These are phyloP conservation scores for Notothenia rossii DNA, from an alignment of 2,113 vertebrate genomes.

Conservation along the genomic window DNA sequence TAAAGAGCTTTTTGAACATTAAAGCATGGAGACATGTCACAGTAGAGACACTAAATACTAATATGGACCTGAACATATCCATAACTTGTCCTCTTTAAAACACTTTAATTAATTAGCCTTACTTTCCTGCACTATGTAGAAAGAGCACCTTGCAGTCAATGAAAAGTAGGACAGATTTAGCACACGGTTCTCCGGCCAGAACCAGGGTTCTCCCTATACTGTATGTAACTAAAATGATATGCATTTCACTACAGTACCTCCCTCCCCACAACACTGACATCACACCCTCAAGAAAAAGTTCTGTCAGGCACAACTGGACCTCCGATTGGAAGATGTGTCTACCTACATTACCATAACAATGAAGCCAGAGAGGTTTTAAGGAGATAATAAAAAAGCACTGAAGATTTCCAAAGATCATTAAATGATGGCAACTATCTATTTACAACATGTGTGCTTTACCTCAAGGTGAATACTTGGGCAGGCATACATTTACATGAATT, in stretches of 20 bases:
- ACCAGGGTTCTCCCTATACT: conserved; percentile 1
- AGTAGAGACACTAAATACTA: too few relatives aligned
- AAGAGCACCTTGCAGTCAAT: not conserved
- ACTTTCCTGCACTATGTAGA: too few relatives aligned
- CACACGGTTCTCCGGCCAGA: not conserved
- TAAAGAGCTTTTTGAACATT: too few relatives aligned
- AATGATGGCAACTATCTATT: conserved; percentile 81
- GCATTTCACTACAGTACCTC: conserved; percentile 51
- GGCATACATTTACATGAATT: conserved; percentile 86
- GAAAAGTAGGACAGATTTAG: too few relatives aligned
- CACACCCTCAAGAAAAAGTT: conserved; percentile 51
- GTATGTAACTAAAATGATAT: conserved; percentile 46
- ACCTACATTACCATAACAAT: conserved; percentile 79
- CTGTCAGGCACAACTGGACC: conserved; percentile 66
- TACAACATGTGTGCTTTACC: conserved; percentile 82
- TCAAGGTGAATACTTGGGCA: conserved; percentile 82
- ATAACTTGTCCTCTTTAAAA: too few relatives aligned
- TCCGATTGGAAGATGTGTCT: conserved; percentile 61
- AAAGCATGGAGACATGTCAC: too few relatives aligned
- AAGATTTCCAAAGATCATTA: conserved; percentile 81
- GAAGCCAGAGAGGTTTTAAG: conserved; percentile 65
- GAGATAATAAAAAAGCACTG: conserved; percentile 61
- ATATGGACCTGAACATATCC: too few relatives aligned
- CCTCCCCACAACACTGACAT: conserved; percentile 37
- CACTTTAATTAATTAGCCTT: too few relatives aligned